A percentile compares a stretch with the other conserved stretches of the same genome.
Evolutionary conservation across 2,113 vertebrate genomes (phyloP).

Genomic region (Bungarus multicinctus): DNA sequence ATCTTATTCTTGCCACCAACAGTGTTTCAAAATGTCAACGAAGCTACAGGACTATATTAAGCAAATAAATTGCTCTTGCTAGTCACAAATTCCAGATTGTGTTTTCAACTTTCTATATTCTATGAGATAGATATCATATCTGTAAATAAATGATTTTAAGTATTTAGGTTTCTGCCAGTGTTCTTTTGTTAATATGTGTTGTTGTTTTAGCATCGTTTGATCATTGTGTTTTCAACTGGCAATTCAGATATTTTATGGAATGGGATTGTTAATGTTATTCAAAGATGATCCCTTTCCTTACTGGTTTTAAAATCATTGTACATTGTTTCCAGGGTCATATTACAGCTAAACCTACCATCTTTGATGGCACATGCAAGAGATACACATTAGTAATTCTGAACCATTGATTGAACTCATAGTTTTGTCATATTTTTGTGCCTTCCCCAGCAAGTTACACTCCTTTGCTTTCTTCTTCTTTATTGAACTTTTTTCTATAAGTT

Average conservation of each 20-base stretch:
- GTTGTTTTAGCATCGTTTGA: background rate
- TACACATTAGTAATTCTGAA: background rate
- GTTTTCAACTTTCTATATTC: background rate
- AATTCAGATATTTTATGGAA: background rate
- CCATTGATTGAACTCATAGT: background rate
- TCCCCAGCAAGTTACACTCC: background rate
- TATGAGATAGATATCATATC: background rate
- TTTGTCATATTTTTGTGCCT: background rate
- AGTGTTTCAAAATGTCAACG: fast-evolving
- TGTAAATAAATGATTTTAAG: background rate
- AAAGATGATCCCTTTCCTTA: background rate
- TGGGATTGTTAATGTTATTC: background rate
- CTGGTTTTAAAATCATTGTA: background rate
- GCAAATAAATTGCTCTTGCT: background rate
- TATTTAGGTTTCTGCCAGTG: background rate
- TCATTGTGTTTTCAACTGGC: background rate
- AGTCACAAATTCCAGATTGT: background rate
- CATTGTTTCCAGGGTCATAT: background rate
- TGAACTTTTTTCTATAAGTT: background rate
- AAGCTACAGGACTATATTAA: background rate
- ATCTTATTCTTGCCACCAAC: background rate
- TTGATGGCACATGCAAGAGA: background rate
- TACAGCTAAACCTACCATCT: background rate
- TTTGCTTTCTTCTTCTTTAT: background rate
- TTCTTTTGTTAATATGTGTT: background rate